phyloP scores from a whole-genome alignment of 2,797 vertebrate genomes.

The Hipposideros larvatus region DNA sequence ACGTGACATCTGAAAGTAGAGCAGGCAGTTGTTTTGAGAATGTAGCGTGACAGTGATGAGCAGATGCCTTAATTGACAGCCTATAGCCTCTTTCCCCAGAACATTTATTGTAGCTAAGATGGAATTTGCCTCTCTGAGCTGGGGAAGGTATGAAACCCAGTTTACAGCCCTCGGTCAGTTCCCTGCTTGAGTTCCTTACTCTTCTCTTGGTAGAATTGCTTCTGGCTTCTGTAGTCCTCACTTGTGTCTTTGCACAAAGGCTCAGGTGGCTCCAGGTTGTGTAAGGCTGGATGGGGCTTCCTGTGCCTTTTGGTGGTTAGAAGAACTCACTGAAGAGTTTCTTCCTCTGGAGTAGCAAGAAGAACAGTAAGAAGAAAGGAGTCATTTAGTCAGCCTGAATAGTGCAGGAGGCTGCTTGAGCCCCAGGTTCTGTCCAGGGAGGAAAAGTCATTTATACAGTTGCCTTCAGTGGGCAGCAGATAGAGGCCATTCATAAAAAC shows the following conservation, averaged over 20 bases:
- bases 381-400: not conserved
- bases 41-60: slow-evolving; percentile 61
- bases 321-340: not conserved
- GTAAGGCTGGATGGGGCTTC: not conserved
- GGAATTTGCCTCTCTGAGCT: slow-evolving; percentile 1
- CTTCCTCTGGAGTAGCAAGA: slow-evolving; percentile 10
- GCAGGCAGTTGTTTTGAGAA: slow-evolving; percentile 55
- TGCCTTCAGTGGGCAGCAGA: not conserved
- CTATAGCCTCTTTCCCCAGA: not conserved
- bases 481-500: slow-evolving; percentile 1
- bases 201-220: slow-evolving; percentile 48
- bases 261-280: slow-evolving; percentile 51
- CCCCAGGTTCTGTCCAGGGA: not conserved
- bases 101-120: slow-evolving; percentile 8
- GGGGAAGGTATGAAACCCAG: not conserved
- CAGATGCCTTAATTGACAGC: slow-evolving; percentile 15
- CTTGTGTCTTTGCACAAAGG: slow-evolving; percentile 59
- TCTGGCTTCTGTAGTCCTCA: not conserved
- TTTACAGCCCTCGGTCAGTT: slow-evolving; percentile 49
- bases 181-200: not conserved
- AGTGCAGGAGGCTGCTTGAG: not conserved
- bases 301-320: slow-evolving; percentile 18
- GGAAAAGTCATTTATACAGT: not conserved
- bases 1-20: slow-evolving; percentile 53
- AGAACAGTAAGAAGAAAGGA: slow-evolving; percentile 43